Evolutionary conservation across 2,888 invertebrate genomes (phyloP), one percentile per base, ranked within the genome.

Genomic region (Pseudococcus jackbeardsleyi): DNA sequence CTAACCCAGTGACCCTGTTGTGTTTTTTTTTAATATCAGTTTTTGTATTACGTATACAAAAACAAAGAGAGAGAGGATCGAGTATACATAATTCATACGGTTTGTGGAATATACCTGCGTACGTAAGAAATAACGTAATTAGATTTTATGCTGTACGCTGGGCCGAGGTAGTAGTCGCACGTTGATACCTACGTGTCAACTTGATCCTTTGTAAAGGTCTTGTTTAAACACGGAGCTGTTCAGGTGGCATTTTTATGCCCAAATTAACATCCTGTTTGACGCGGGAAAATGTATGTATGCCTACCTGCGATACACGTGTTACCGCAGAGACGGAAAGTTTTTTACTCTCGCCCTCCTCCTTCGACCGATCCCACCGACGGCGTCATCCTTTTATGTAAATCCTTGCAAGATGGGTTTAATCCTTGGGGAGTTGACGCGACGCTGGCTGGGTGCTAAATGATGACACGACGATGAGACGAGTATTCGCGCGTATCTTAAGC

Each of bases 201-300:
- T 59, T 59, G 59, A 59, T 59, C 59, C 59, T 19, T 59, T 7
- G 19, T 9, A 19, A 59, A 19, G 59, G 59, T 59, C 59, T 59
- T 59, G 59, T 59, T 59, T 59, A 59, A n/a, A 59, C 59, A 59
- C 5, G 8, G 19, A 59, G 59, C 5, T 19, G 19, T 59, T 59
- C 59, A 59, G 59, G 59, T 59, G 59, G 59, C 59, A 59, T 59
- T 59, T 59, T 59, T 59, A 59, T 59, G 59, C 19, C 59, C 59
- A 59, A 59, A 59, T 59, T 59, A 59, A 59, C 59, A 19, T 59
- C 19, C 59, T 59, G 59, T 59, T 59, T 59, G 59, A 59, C 59
- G 9, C 11, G 19, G 7, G 15, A 59, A 59, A 59, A 59, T 5
- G 19, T 59, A 50, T 15, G 50, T 50, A 3, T 33, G 26, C 26